phyloP scores from a whole-genome alignment of 1,140 invertebrate genomes.

The Arion vulgaris region DNA sequence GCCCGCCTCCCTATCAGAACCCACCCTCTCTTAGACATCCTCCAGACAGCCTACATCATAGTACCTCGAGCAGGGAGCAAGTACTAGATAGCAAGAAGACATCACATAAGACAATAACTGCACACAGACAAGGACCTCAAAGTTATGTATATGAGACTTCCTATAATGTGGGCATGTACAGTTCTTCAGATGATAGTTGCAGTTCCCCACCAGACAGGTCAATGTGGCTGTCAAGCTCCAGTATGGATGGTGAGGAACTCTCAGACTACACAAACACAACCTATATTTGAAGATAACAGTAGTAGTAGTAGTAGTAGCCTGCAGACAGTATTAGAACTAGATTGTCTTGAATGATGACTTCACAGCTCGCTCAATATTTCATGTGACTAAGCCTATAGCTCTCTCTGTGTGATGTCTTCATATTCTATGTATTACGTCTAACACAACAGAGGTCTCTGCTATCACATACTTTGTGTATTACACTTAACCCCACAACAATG shows the following conservation, averaged over 20 bases:
- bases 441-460: no score
- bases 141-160: not conserved
- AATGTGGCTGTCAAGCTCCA: not conserved
- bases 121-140: constrained; percentile 19
- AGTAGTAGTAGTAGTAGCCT: no score
- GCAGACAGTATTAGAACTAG: no score
- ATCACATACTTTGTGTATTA: no score
- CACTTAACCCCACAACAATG: no score
- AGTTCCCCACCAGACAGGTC: constrained; percentile 14
- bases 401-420: no score
- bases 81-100: not conserved
- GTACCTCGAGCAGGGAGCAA: constrained; percentile 50
- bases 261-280: constrained; percentile 26
- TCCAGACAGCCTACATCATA: constrained; percentile 47
- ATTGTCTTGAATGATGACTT: no score
- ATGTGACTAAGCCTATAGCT: no score
- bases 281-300: constrained; percentile 22
- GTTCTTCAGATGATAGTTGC: constrained; percentile 28
- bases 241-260: not conserved
- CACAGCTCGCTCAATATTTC: no score
- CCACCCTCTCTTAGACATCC: constrained; percentile 56
- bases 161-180: not conserved
- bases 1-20: constrained; percentile 54
- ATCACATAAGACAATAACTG: not conserved
- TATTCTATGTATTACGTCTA: no score